Conservation (phyloP, 2,113 vertebrate genomes). For the Psittacus erithacus region DNA sequence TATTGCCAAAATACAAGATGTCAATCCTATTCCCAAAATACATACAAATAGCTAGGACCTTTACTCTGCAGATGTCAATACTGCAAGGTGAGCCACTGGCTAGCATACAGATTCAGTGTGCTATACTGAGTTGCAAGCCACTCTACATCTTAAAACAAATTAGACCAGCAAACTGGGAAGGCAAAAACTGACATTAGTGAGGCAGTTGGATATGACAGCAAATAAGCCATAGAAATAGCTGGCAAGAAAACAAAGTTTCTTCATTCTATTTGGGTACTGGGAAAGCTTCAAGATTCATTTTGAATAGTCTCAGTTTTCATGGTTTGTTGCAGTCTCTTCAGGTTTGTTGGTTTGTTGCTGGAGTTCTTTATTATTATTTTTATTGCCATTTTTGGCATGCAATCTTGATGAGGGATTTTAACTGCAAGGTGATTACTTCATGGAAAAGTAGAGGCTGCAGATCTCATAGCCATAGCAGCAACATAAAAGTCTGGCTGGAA, state of each 20-base stretch:
- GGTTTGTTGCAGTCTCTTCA: neutral
- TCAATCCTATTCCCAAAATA: neutral
- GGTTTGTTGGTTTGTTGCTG: neutral
- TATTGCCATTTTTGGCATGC: neutral
- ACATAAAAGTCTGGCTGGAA: neutral
- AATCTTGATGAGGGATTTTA: constrained; percentile 31
- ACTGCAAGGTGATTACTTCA: neutral
- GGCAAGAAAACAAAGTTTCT: neutral
- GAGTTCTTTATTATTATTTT: neutral
- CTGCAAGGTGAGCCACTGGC: accelerated
- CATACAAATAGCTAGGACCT: neutral
- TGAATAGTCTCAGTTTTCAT: neutral
- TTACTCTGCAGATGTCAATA: neutral
- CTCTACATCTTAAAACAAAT: neutral
- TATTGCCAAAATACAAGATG: neutral
- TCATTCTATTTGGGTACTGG: neutral
- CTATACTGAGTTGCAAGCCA: neutral
- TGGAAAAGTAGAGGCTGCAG: neutral
- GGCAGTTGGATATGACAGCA: neutral
- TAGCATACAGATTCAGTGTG: neutral
- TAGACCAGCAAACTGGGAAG: neutral
- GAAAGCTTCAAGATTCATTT: neutral
- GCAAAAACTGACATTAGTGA: neutral
- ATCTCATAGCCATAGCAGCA: neutral
- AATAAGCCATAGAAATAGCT: neutral